These are phyloP conservation scores for Aurelia sp. DNA, from an alignment of 30 jellyfish, hydroid and myxozoan genomes.

Conservation along the genomic window DNA sequence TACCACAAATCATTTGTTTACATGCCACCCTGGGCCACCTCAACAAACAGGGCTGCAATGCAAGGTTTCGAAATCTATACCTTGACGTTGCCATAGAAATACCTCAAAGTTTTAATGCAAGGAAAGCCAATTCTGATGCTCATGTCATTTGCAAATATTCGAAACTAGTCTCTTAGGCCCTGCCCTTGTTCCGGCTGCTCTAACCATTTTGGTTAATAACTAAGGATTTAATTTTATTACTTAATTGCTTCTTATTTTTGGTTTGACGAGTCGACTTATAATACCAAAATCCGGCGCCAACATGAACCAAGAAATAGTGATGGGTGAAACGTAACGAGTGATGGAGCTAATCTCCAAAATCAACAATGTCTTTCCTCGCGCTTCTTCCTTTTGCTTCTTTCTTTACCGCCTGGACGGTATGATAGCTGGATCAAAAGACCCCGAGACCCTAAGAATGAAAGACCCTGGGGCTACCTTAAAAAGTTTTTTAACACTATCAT, in stretches of 20 bases:
- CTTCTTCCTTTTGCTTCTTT: neutral
- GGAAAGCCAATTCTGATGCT: no score
- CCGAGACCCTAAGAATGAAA: no score
- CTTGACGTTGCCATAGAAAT: no score
- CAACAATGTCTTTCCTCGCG: conserved; percentile 35
- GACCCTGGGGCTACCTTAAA: no score
- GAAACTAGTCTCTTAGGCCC: neutral
- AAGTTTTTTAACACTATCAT: no score
- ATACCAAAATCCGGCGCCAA: conserved; percentile 68
- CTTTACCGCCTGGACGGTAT: conserved; percentile 25
- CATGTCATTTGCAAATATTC: no score
- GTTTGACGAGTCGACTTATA: conserved; percentile 48
- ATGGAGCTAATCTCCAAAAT: conserved; percentile 39
- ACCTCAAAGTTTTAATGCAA: no score
- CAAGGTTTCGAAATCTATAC: no score
- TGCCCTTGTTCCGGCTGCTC: neutral
- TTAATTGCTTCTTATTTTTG: conserved; percentile 56
- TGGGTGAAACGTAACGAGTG: conserved; percentile 59
- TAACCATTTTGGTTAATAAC: conserved; percentile 10
- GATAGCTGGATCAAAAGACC: no score
- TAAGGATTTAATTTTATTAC: conserved; percentile 43
- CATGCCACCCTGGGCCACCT: no score
- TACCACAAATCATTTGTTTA: no score
- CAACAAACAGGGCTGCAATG: no score
- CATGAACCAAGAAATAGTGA: conserved; percentile 48